These are phyloP conservation scores for Centropus unirufus DNA, from an alignment of 2,113 vertebrate species.

Conservation along the genomic window DNA sequence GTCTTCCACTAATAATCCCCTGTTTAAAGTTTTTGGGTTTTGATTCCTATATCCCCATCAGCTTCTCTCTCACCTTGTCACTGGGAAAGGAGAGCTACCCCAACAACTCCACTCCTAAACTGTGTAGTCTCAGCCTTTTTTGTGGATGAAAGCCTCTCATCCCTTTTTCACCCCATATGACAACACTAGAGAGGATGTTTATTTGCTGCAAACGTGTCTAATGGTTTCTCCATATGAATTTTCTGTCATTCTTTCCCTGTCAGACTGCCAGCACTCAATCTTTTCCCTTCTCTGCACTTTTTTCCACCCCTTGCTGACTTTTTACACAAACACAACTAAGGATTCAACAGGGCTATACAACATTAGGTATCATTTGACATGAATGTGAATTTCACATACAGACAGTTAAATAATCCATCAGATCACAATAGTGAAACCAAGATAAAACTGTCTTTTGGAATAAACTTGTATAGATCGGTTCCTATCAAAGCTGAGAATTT, in stretches of 20 bases:
- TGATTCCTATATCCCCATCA: not conserved
- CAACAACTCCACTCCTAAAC: not conserved
- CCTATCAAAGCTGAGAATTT: not conserved
- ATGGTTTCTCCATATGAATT: not conserved
- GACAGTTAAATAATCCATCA: not conserved
- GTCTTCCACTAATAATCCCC: not conserved
- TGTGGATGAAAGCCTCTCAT: not conserved
- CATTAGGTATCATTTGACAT: not conserved
- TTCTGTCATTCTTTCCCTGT: not conserved
- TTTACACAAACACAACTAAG: not conserved
- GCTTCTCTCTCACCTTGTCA: not conserved
- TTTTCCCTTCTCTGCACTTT: not conserved
- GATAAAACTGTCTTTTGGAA: not conserved
- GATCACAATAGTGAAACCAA: not conserved
- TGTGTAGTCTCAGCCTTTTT: not conserved
- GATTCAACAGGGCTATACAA: not conserved
- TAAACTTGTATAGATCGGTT: not conserved
- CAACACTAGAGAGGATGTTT: not conserved
- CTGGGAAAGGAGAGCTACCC: not conserved
- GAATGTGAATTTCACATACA: not conserved
- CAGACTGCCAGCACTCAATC: not conserved
- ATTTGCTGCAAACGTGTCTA: not conserved
- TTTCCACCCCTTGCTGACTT: not conserved
- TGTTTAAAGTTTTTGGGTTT: not conserved
- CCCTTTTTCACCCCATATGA: not conserved